Evolutionary conservation across 2,113 vertebrate species (phyloP), one percentile per base, ranked within the genome.

Genomic region (Dromiciops gliroides): DNA sequence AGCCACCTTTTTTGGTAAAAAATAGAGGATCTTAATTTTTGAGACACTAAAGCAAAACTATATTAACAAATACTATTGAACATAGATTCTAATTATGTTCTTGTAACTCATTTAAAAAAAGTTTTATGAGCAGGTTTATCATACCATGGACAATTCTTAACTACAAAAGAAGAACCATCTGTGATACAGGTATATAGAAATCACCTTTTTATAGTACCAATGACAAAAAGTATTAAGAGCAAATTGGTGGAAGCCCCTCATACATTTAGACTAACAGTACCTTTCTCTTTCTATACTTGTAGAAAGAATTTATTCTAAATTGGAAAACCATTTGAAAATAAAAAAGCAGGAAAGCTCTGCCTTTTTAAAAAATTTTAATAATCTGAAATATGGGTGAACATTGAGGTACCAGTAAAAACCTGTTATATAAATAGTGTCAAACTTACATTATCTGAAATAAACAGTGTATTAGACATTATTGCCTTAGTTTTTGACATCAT

Each of bases 171-270:
- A 92, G n/a, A 8, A 90, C 56, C 83, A 91, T 24, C 52, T 93
- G 49, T 83, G 26, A 51, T 48, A 48, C 24, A 3, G 44, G 19
- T 24, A 44, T 3, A 11, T 5, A n/a, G 49, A 51, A 44, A 67
- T 28, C 28, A 47, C 12, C 25, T 37, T 0, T 0, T 26, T 2
- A 4, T 1, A 48, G 6, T 47, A 44, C 44, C 31, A 7, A 31
- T 37, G 11, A 50, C 11, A 2, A 48, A 47, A 91, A 28, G 50
- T 53, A 92, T 28, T 56, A 90, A 60, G 83, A 23, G 37, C 53
- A 53, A 67, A 91, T 0, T n/a, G 93, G 91, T 60, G 25, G 50
- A 91, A 91, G 31, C n/a, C 67, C 51, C 50, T 10, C 26, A 8
- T 37, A n/a, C 8, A 24, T 83, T 51, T 37, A 26, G 0, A 31